Conservation (phyloP, 2,797 vertebrate species). For the Spondyliosoma cantharus region DNA sequence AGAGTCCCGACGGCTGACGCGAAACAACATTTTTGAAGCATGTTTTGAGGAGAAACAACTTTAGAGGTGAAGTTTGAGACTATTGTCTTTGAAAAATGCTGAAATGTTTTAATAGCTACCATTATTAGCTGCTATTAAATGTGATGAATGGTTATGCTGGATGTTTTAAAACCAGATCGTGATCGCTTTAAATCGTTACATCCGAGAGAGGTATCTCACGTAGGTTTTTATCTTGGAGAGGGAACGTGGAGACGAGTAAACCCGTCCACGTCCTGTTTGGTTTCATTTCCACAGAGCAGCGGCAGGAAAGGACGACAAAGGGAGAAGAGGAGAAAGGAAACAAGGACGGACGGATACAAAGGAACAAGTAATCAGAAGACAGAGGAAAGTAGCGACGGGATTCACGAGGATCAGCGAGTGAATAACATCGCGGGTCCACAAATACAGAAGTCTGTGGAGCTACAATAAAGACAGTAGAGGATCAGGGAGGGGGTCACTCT, state of each 20-base stretch:
- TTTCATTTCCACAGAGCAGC: not conserved
- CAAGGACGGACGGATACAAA: not conserved
- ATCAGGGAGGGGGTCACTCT: slow-evolving; percentile 32
- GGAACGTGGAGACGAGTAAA: not conserved
- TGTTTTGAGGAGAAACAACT: too few relatives aligned
- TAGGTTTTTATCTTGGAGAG: not conserved
- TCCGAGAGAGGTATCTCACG: too few relatives aligned
- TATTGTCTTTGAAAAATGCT: too few relatives aligned
- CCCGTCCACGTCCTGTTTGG: not conserved
- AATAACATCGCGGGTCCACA: not conserved
- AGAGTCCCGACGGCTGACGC: too few relatives aligned
- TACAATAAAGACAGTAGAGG: not conserved
- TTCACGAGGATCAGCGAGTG: not conserved
- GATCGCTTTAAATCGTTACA: too few relatives aligned
- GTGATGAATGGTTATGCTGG: too few relatives aligned
- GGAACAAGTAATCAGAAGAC: not conserved
- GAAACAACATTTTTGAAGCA: too few relatives aligned
- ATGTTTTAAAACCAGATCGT: too few relatives aligned
- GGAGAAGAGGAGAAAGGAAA: not conserved
- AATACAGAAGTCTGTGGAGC: slow-evolving; percentile 10
- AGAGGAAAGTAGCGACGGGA: not conserved
- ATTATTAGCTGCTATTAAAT: too few relatives aligned
- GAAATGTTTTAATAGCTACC: too few relatives aligned
- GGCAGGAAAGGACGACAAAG: not conserved
- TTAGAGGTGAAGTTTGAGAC: too few relatives aligned